phyloP scores from a whole-genome alignment of 2,113 vertebrate species.

The Platanista minor region DNA sequence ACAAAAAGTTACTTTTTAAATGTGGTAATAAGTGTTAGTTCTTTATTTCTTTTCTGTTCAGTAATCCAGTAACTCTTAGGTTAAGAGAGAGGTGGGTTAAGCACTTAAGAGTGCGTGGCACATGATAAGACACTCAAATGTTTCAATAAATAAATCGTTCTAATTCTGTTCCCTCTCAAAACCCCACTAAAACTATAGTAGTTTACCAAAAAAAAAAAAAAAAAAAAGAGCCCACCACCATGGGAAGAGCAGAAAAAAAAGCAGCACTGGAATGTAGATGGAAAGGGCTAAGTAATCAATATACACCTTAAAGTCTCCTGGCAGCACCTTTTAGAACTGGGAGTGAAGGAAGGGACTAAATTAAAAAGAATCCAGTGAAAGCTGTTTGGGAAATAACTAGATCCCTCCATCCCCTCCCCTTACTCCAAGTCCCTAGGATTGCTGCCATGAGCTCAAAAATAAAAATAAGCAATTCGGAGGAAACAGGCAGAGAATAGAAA shows the following conservation, averaged over 20 bases:
- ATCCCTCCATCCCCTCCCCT: background rate
- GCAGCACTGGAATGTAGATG: background rate
- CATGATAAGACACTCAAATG: background rate
- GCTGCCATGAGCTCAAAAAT: background rate
- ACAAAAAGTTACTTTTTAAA: background rate
- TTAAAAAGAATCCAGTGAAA: background rate
- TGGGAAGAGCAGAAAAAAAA: background rate
- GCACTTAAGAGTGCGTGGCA: background rate
- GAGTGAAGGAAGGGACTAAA: background rate
- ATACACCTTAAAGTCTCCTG: background rate
- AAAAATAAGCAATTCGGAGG: slow-evolving; percentile 4
- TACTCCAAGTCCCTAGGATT: background rate
- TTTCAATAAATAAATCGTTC: background rate
- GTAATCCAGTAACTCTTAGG: background rate
- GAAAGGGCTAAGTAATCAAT: background rate
- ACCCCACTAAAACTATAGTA: background rate
- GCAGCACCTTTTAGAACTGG: background rate
- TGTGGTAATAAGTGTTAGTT: background rate
- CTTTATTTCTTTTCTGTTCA: background rate
- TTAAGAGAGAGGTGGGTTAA: background rate
- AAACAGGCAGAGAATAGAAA: background rate
- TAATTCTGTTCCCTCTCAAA: background rate
- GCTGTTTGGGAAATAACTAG: background rate
- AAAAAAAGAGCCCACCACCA: background rate
- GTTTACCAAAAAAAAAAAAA: background rate